Base-by-base conservation (phyloP, 2,797 vertebrate species). In the Enteromius radiatus region DNA sequence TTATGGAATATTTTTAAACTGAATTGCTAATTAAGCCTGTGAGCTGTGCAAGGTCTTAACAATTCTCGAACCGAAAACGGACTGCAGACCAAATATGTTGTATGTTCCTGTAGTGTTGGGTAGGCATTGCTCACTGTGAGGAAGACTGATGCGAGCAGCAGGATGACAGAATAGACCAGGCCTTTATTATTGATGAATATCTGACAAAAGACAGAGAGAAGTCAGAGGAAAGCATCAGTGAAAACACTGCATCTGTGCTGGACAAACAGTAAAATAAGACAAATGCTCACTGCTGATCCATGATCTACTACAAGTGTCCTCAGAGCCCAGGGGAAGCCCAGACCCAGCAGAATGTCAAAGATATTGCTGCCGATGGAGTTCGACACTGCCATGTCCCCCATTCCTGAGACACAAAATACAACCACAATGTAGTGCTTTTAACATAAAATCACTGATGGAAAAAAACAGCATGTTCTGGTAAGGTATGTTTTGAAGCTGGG, bases 361-460 rank as follows among this genome's bases (percentile, higher is more conserved):
- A 96, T 95, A 89, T 96, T 96, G 88, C 95, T 96, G 84, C 95
- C 95, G 54, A 95, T 95, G 77, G 95, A 96, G 90, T 96, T 96
- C 2, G 95, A 96, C 82, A 96, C 94, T 0, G 95, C 95, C 95
- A 96, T 96, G 91, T 96, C 95, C 12, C 95, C 95, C 94, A 95
- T 93, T 74, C 95, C 95, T 96, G 83, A 33, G n/a, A 78, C 56
- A 82, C 78, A 80, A 64, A n/a, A 73, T 52, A 33, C 28, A 73
- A 73, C 19, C 1, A 7, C 2, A 33, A 2, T 33, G 2, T 52
- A 33, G 33, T n/a, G 31, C 70, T 14, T 73, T 73, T 73, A 14
- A 6, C 3, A 52, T 73, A 63, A 3, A n/a, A 23, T 43, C 12
- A 1, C 43, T 45, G 38, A 8, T 38, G 38, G 0, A 9, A 38